Conservation (phyloP, 2,797 vertebrate species). For the Myripristis murdjan region DNA sequence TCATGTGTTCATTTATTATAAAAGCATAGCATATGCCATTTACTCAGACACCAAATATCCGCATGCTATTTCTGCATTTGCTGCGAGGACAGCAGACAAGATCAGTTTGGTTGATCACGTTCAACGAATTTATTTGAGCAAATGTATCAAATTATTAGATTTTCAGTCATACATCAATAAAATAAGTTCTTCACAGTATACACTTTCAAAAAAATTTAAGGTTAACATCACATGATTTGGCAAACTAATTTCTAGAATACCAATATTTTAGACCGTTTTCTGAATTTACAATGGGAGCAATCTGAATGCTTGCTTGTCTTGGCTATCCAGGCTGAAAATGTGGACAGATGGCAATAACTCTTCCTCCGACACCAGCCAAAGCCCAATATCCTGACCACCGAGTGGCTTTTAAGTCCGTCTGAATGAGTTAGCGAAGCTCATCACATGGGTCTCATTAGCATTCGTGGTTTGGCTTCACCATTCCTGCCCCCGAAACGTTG, state of each 20-base stretch:
- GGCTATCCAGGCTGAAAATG: slow-evolving; percentile 19
- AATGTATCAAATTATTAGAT: slow-evolving; percentile 83
- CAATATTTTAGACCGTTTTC: slow-evolving; percentile 27
- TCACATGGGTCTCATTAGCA: slow-evolving; percentile 7
- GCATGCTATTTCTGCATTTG: not conserved
- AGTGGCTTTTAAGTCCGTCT: slow-evolving; percentile 18
- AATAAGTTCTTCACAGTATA: slow-evolving; percentile 83
- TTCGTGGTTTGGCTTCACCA: slow-evolving; percentile 9
- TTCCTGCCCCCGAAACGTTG: slow-evolving; percentile 37
- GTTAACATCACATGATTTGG: slow-evolving; percentile 67
- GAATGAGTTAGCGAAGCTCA: not conserved
- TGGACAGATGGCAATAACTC: slow-evolving; percentile 43
- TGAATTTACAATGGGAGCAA: slow-evolving; percentile 52
- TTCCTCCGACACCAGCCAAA: slow-evolving; percentile 32
- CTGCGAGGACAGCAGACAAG: not conserved
- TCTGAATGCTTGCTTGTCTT: slow-evolving; percentile 25
- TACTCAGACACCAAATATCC: not conserved
- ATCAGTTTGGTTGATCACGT: slow-evolving; percentile 33
- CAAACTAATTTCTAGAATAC: slow-evolving; percentile 72
- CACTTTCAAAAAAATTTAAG: slow-evolving; percentile 55
- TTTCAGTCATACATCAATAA: slow-evolving; percentile 78
- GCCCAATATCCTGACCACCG: slow-evolving; percentile 20
- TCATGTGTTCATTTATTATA: not conserved
- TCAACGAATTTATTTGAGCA: slow-evolving; percentile 85
- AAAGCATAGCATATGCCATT: no score